Percentiles rank a stretch among this genome's conserved stretches.
Evolutionary conservation across 2,797 vertebrate genomes (phyloP).

Genomic region (Rhynchotus rufescens): DNA sequence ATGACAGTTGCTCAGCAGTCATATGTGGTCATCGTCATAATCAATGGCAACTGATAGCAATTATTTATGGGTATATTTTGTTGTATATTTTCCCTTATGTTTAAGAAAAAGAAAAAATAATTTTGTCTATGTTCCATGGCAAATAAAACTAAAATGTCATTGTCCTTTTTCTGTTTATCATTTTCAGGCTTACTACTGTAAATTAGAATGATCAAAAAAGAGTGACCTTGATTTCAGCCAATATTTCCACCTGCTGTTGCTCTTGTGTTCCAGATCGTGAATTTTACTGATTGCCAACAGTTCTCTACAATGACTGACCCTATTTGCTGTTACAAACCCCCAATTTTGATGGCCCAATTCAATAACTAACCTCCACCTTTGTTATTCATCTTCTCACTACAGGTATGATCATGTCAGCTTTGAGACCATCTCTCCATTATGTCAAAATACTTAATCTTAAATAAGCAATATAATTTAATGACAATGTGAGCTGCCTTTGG

Average conservation of each 20-base stretch:
- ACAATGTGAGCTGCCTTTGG: not conserved
- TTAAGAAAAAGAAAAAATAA: not conserved
- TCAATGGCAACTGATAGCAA: not conserved
- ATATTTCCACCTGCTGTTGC: not conserved
- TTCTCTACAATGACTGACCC: not conserved
- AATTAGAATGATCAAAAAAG: conserved; percentile 34
- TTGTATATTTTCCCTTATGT: not conserved
- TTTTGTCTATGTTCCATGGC: not conserved
- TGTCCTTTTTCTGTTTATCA: not conserved
- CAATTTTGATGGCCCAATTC: not conserved
- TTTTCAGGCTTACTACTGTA: not conserved
- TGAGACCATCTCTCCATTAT: not conserved
- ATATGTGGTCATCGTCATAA: fast-evolving
- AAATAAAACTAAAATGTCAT: not conserved
- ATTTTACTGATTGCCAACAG: not conserved
- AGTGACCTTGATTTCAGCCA: not conserved
- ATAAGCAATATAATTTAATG: not conserved
- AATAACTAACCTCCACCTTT: not conserved
- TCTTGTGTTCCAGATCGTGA: not conserved
- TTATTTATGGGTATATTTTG: not conserved
- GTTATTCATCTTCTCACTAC: not conserved
- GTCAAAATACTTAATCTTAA: not conserved
- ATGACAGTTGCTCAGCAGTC: not conserved
- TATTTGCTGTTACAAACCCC: not conserved
- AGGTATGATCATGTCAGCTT: not conserved